Base-by-base conservation (phyloP, 1,140 invertebrate species). In the Potamilus streckersoni region DNA sequence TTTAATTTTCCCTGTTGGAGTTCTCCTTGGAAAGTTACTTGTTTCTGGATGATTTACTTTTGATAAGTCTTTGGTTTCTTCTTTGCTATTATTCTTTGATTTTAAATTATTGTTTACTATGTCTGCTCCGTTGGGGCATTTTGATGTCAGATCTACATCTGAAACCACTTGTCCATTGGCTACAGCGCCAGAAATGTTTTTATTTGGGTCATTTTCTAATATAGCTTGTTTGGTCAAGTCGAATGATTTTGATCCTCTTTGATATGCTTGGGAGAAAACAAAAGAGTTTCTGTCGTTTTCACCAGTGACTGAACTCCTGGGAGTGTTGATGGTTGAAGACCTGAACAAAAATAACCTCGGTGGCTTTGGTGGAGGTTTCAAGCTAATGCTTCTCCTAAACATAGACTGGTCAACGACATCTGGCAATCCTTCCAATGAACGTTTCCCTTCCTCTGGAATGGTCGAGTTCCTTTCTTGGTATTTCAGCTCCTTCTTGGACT, bases 291-390 rank as follows among this genome's bases (percentile, higher is more conserved):
- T 63, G 14, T 78, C 74, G 0, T 79, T 78, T 57, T 65, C 73
- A 20, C 75, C 77, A 14, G 74, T 71, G 56, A 78, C 27, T 14
- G 80, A 83, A 56, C 76, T 80, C 16, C 79, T 69, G 2, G 76
- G 79, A n/a, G 80, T 82, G 68, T 80, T 82, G n/a, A 83, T 81
- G 12, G 81, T 82, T 16, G 79, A 81, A n/a, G 80, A 85, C n/a
- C 85, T 79, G 75, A 85, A 81, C 15, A 86, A 73, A 67, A 86
- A 86, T 4, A 84, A 68, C 19, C 86, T 61, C 1, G 86, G 86
- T 20, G 86, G 86, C 73, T 86, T 86, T 3, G 83, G 84, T 0
- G 86, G 86, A 6, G 86, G 84, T 74, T 82, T 84, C 64, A 83
- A 70, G 69, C 81, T 84, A 49, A 78, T 79, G 60, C 77, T 86